These are phyloP conservation scores for Drosophila parabipectinata DNA, from an alignment of 1,140 invertebrate species.

Conservation along the genomic window DNA sequence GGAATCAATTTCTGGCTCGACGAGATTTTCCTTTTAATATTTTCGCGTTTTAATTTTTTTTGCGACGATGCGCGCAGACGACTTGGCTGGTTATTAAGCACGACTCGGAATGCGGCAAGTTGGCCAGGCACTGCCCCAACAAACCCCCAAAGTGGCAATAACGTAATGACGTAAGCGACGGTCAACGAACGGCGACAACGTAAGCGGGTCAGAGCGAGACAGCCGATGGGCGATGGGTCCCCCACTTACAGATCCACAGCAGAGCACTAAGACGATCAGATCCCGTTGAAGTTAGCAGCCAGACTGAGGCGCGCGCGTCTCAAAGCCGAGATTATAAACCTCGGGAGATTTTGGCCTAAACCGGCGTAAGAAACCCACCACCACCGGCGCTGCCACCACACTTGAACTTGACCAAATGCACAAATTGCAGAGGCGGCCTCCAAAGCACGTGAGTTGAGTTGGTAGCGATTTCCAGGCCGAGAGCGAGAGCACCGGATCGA, in stretches of 20 bases:
- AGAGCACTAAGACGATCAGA: constrained; percentile 52
- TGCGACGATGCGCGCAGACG: constrained; percentile 63
- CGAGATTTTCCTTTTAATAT: constrained; percentile 33
- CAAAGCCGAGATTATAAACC: constrained; percentile 61
- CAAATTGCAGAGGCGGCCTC: constrained; percentile 72
- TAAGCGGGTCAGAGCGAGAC: constrained; percentile 52
- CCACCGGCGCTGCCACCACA: constrained; percentile 56
- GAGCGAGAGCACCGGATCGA: too few relatives aligned
- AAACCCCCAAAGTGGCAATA: constrained; percentile 50
- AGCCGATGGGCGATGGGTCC: constrained; percentile 3
- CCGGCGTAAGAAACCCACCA: constrained; percentile 48
- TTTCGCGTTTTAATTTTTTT: constrained; percentile 7
- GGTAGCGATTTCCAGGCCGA: background rate
- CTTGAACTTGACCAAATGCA: constrained; percentile 83
- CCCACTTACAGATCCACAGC: constrained; percentile 56
- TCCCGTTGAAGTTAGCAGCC: constrained; percentile 79
- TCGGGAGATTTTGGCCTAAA: constrained; percentile 15
- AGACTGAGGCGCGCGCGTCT: constrained; percentile 69
- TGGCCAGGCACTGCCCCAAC: constrained; percentile 52
- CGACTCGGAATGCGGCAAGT: constrained; percentile 80
- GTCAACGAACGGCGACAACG: constrained; percentile 71
- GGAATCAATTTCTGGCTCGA: constrained; percentile 32
- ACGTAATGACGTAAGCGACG: constrained; percentile 54
- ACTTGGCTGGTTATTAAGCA: constrained; percentile 71
- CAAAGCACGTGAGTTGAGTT: constrained; percentile 39